phyloP scores from a whole-genome alignment of 2,113 vertebrate species.

The Puntigrus tetrazona region DNA sequence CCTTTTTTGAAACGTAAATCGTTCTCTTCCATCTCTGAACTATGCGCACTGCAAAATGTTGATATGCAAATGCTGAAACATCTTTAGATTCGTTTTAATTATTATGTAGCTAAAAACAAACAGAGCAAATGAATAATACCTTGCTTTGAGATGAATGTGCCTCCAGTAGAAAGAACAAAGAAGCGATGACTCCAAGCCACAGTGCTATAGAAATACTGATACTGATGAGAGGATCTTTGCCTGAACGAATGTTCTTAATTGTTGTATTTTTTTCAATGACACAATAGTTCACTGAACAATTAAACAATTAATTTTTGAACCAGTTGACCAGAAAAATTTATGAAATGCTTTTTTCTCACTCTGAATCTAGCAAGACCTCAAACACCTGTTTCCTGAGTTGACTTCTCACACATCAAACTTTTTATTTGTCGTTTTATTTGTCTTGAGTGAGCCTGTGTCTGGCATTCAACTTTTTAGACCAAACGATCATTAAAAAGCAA shows the following conservation, averaged over 20 bases:
- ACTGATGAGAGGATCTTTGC: background rate
- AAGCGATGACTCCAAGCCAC: background rate
- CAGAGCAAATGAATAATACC: background rate
- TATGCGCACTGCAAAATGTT: background rate
- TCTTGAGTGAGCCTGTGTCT: too few species aligned
- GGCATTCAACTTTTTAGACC: too few species aligned
- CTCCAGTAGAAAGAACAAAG: background rate
- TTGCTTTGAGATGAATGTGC: background rate
- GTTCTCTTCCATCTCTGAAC: background rate
- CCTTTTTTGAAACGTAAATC: background rate
- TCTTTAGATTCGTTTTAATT: background rate
- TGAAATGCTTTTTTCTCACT: background rate
- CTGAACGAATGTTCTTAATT: background rate
- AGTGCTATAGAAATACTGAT: slow-evolving; percentile 1
- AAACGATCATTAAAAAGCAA: too few species aligned
- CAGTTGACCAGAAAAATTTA: background rate
- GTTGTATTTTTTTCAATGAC: background rate
- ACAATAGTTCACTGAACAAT: background rate
- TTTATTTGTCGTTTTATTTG: too few species aligned
- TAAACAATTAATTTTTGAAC: background rate
- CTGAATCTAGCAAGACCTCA: background rate
- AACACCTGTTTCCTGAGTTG: background rate
- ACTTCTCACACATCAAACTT: background rate
- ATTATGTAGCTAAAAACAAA: background rate
- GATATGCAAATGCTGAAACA: background rate